Conservation (phyloP, 2,113 vertebrate genomes). For the Lepisosteus osseus region DNA sequence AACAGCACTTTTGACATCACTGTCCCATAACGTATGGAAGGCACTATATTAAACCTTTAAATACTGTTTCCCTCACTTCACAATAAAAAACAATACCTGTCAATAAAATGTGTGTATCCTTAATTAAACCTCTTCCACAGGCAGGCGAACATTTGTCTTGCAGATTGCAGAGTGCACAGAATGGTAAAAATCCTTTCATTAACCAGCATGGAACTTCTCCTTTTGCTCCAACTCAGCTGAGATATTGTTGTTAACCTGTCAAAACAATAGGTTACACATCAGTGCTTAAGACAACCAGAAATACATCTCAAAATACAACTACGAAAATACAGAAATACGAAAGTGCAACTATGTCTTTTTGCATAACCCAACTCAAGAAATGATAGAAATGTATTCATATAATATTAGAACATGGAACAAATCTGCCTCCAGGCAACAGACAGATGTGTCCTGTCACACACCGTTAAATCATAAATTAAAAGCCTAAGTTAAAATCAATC, state of each 20-base stretch:
- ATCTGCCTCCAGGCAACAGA: not conserved
- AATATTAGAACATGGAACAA: not conserved
- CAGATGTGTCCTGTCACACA: not conserved
- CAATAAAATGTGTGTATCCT: constrained; percentile 69
- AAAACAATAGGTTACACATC: not conserved
- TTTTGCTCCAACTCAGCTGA: constrained; percentile 19
- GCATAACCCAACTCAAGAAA: not conserved
- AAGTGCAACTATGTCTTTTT: not conserved
- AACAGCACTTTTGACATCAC: no score
- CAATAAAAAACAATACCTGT: constrained; percentile 51
- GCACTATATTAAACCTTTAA: no score
- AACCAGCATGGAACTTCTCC: constrained; percentile 73
- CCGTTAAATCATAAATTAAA: not conserved
- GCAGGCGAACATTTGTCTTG: constrained; percentile 81
- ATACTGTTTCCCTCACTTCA: no score
- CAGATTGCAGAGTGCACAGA: constrained; percentile 66
- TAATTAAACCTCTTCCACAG: constrained; percentile 73
- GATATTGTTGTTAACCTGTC: not conserved
- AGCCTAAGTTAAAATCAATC: not conserved
- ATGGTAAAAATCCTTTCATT: constrained; percentile 63
- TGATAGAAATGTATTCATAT: not conserved
- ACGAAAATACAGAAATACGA: not conserved
- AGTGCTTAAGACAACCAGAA: not conserved
- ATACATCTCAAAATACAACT: no score
- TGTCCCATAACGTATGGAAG: no score